Conservation (phyloP, 1,140 invertebrate species). For the Mesaphorura yosii region DNA sequence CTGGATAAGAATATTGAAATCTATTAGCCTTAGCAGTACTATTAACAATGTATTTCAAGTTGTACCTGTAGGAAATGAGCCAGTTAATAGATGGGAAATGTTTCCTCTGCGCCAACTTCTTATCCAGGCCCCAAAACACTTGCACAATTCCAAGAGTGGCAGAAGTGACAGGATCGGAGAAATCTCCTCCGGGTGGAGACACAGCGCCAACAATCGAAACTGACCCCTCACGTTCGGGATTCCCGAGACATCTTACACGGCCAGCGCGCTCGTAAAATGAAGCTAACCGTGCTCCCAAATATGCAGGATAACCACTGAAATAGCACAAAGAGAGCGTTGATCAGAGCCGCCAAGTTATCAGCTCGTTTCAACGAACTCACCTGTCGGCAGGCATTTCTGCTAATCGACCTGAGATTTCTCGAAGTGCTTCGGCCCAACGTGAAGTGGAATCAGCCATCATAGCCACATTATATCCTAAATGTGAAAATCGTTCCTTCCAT, state of each 20-base stretch:
- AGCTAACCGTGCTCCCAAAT: conserved; percentile 91
- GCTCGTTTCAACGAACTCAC: conserved; percentile 26
- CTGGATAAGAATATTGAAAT: conserved; percentile 50
- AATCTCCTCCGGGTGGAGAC: conserved; percentile 96
- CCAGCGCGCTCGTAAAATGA: conserved; percentile 99
- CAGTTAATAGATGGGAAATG: conserved; percentile 99
- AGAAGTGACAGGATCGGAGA: conserved; percentile 98
- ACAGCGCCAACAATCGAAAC: conserved; percentile 99
- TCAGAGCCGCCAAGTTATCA: background rate
- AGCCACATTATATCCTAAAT: conserved; percentile 98
- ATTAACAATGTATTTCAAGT: background rate
- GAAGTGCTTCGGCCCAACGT: conserved; percentile 91
- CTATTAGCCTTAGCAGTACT: too few relatives aligned
- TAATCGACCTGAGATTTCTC: conserved; percentile 99
- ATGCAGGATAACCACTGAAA: conserved; percentile 92
- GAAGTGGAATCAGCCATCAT: conserved; percentile 99
- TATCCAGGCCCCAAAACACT: conserved; percentile 99
- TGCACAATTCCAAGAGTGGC: conserved; percentile 98
- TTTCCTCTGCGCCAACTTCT: conserved; percentile 97
- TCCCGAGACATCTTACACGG: conserved; percentile 92
- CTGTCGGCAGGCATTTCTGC: conserved; percentile 98
- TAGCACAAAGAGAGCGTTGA: background rate
- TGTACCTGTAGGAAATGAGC: conserved; percentile 89
- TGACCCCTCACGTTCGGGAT: conserved; percentile 92
- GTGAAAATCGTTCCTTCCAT: conserved; percentile 2